Evolutionary conservation across 2,113 vertebrate genomes (phyloP).

Genomic region (Dryoscopus gambensis): DNA sequence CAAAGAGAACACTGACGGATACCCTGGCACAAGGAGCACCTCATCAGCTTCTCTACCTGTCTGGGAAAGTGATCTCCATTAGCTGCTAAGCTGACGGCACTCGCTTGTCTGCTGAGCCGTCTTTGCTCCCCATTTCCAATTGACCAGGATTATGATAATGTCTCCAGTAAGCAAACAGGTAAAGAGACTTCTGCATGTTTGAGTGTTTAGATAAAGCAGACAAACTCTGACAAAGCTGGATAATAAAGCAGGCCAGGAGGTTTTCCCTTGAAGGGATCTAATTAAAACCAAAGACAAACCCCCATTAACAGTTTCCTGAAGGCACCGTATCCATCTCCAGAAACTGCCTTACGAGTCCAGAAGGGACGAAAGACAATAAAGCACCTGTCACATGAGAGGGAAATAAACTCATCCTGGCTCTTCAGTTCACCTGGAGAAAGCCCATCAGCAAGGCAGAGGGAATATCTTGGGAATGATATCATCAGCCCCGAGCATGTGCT

Average conservation of each 20-base stretch:
- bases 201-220: constrained; percentile 69
- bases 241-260: constrained; percentile 59
- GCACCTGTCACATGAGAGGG: background rate
- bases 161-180: constrained; percentile 51
- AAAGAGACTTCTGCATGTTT: constrained; percentile 61
- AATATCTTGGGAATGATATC: rapidly evolving
- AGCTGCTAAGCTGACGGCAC: background rate
- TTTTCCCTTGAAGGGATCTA: constrained; percentile 66
- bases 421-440: background rate
- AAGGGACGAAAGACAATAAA: constrained; percentile 16
- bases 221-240: constrained; percentile 66
- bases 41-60: background rate
- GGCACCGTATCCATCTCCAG: constrained; percentile 17
- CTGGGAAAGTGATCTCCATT: background rate
- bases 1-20: rapidly evolving
- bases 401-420: background rate
- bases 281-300: constrained; percentile 71
- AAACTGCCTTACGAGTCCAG: background rate
- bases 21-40: background rate
- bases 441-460: background rate
- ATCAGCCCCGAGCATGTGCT: rapidly evolving
- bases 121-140: constrained; percentile 35
- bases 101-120: background rate
- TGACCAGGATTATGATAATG: constrained; percentile 61
- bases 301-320: constrained; percentile 58